Percentiles rank a stretch among this genome's conserved stretches.
Conservation (phyloP, 2,888 invertebrate genomes). For the Celastrina argiolus region DNA sequence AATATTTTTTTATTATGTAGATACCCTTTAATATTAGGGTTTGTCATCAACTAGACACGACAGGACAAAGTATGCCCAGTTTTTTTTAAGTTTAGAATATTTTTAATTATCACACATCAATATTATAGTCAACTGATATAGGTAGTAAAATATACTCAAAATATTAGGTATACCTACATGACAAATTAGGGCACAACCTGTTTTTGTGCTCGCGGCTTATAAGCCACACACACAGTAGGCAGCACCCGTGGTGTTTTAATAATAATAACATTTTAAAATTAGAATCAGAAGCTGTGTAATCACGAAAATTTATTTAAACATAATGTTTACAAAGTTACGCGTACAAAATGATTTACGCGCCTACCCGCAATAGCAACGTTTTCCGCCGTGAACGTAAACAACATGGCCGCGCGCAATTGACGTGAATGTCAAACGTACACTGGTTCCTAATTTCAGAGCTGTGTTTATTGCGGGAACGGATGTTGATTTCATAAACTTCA, state of each 20-base stretch:
- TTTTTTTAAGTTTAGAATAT: no score
- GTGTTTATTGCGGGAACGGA: conserved; percentile 69
- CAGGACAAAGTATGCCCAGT: no score
- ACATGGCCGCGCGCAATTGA: conserved; percentile 48
- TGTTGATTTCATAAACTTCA: conserved; percentile 44
- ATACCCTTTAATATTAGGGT: no score
- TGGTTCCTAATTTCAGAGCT: conserved; percentile 58
- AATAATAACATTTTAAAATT: not conserved
- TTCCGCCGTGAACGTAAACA: conserved; percentile 32
- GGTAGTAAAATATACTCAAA: no score
- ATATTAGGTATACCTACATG: no score
- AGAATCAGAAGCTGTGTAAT: not conserved
- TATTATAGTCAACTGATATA: no score
- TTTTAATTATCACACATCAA: no score
- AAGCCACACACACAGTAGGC: no score
- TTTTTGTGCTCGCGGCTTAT: no score
- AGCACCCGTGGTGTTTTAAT: not conserved
- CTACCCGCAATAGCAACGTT: not conserved
- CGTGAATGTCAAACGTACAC: conserved; percentile 59
- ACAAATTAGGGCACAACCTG: no score
- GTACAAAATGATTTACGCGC: not conserved
- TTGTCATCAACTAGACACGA: no score
- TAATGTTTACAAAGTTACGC: conserved; percentile 1
- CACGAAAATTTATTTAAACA: not conserved
- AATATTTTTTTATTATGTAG: no score